These are phyloP conservation scores for Mizuhopecten yessoensis DNA, from an alignment of 1,140 invertebrate genomes.

Conservation along the genomic window DNA sequence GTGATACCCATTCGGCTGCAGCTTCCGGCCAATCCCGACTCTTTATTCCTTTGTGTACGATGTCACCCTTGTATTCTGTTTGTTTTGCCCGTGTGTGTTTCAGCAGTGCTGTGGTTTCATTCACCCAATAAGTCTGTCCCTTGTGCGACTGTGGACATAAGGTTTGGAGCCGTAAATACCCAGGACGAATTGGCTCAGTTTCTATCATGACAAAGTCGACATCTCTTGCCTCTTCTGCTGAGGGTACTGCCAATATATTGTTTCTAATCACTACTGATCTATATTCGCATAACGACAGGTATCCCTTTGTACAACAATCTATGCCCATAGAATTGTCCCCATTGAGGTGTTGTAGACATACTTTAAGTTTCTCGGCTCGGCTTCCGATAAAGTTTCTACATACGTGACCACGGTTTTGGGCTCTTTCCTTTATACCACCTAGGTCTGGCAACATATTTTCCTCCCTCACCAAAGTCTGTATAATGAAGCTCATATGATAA, in stretches of 20 bases:
- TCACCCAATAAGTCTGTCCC: not conserved
- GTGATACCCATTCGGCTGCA: not conserved
- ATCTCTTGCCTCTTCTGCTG: not conserved
- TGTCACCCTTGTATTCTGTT: conserved; percentile 24
- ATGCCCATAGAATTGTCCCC: not conserved
- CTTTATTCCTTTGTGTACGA: conserved; percentile 35
- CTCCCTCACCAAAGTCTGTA: not conserved
- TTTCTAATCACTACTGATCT: not conserved
- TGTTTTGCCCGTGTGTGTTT: not conserved
- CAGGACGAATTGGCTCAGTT: conserved; percentile 39
- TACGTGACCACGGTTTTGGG: not conserved
- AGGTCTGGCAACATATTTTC: not conserved
- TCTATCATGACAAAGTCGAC: conserved; percentile 41
- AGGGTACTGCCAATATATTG: not conserved
- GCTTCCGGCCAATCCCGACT: conserved; percentile 54
- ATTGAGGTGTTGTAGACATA: not conserved
- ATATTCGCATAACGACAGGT: not conserved
- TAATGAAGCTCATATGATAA: not conserved
- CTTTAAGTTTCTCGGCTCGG: not conserved
- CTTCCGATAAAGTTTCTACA: not conserved
- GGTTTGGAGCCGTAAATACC: conserved; percentile 49
- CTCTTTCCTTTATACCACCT: too few species aligned
- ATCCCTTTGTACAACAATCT: not conserved
- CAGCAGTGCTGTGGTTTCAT: conserved; percentile 37
- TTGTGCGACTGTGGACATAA: not conserved